phyloP scores from a whole-genome alignment of 2,888 invertebrate genomes.

The Eustalomyia histrio region DNA sequence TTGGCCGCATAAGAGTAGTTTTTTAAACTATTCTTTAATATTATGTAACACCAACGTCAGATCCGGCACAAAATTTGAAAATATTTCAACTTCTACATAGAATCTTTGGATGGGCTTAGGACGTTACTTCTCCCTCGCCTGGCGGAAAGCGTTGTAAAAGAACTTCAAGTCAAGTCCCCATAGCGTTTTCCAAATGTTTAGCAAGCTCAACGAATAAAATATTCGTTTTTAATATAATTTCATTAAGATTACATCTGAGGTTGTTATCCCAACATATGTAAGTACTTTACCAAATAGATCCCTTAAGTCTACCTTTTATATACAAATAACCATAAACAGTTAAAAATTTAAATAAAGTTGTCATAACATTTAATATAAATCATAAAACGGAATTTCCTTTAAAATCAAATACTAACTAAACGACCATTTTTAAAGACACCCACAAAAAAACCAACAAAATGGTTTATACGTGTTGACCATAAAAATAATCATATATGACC shows the following conservation, averaged over 20 bases:
- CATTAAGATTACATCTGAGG: constrained; percentile 12
- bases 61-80: too few species aligned
- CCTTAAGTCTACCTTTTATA: constrained; percentile 14
- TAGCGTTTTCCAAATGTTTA: too few species aligned
- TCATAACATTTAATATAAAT: constrained; percentile 59
- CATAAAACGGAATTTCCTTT: constrained; percentile 37
- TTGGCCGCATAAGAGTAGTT: too few species aligned
- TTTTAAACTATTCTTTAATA: too few species aligned
- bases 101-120: too few species aligned
- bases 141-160: too few species aligned
- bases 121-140: too few species aligned
- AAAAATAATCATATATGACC: constrained; percentile 42
- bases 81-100: too few species aligned
- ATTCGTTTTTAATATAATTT: too few species aligned
- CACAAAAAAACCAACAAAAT: constrained; percentile 42
- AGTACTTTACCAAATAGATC: background rate
- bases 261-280: constrained; percentile 35
- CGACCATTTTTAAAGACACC: constrained; percentile 7
- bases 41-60: too few species aligned
- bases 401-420: constrained; percentile 15
- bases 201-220: too few species aligned
- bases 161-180: too few species aligned
- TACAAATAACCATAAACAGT: constrained; percentile 1
- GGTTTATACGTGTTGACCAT: constrained; percentile 64
- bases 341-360: constrained; percentile 56